Evolutionary conservation across 2,797 vertebrate species (phyloP).

Genomic region (Chelmon rostratus): DNA sequence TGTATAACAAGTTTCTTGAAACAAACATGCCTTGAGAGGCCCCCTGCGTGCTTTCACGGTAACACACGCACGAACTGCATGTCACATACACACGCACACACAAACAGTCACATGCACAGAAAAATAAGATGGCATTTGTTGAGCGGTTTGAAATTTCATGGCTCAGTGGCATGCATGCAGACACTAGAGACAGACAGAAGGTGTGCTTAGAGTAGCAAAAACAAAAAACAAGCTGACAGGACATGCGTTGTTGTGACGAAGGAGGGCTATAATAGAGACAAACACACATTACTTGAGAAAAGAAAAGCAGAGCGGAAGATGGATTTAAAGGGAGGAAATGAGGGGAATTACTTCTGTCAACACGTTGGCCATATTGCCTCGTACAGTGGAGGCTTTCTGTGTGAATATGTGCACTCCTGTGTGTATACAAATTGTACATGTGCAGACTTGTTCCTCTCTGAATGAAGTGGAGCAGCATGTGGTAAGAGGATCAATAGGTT

Average conservation of each 20-base stretch:
- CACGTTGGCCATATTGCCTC: conserved; percentile 13
- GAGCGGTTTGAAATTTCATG: conserved; percentile 54
- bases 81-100: conserved; percentile 7
- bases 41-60: conserved; percentile 27
- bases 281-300: conserved; percentile 22
- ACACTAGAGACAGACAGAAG: conserved; percentile 46
- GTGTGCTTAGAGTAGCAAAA: conserved; percentile 53
- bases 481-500: conserved; percentile 85
- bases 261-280: conserved; percentile 28
- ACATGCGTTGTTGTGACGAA: conserved; percentile 45
- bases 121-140: conserved; percentile 37
- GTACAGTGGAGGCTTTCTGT: conserved; percentile 14
- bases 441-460: conserved; percentile 58
- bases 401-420: conserved; percentile 20
- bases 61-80: conserved; percentile 7
- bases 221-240: conserved; percentile 45
- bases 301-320: conserved; percentile 33
- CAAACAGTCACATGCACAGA: not conserved
- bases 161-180: conserved; percentile 47
- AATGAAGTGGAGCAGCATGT: conserved; percentile 65
- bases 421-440: conserved; percentile 46
- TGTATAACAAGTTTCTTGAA: conserved; percentile 62
- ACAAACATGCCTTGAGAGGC: conserved; percentile 51
- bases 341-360: conserved; percentile 55
- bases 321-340: conserved; percentile 44